phyloP scores from a whole-genome alignment of 2,888 invertebrate genomes.

The Acanthosepion esculentum region DNA sequence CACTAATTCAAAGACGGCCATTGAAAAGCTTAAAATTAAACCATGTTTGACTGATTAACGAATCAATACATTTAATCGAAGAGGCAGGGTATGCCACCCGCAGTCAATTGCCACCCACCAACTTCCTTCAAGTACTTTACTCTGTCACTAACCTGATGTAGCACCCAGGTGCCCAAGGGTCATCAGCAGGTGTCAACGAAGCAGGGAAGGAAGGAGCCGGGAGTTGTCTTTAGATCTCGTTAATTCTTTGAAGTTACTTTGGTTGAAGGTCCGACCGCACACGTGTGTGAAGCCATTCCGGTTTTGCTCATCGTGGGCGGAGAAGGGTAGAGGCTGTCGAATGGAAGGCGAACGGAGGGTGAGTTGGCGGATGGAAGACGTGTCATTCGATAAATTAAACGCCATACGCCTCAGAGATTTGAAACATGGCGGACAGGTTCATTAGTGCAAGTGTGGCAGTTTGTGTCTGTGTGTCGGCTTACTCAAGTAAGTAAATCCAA shows the following conservation, averaged over 20 bases:
- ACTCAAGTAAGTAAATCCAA: too few relatives aligned
- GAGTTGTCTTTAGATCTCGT: background rate
- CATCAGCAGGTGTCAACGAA: background rate
- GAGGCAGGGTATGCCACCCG: background rate
- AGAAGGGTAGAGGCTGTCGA: background rate
- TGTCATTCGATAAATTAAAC: background rate
- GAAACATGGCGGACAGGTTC: background rate
- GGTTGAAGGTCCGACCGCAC: background rate
- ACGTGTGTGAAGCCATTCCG: background rate
- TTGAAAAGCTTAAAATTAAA: too few relatives aligned
- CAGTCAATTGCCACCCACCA: background rate
- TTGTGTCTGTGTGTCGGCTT: background rate
- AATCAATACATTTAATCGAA: background rate
- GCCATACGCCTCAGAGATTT: background rate
- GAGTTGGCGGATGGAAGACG: background rate
- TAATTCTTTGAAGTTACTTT: background rate
- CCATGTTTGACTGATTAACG: background rate
- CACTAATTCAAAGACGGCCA: too few relatives aligned
- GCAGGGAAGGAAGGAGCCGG: background rate
- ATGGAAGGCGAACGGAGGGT: accelerated
- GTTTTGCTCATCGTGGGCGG: background rate
- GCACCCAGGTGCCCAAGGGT: constrained; percentile 9
- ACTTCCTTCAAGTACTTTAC: background rate
- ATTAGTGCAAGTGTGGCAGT: background rate
- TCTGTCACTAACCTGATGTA: background rate